A percentile compares a stretch with the other conserved stretches of the same genome.
phyloP scores from a whole-genome alignment of 2,797 vertebrate genomes.

The Bradypodion pumilum region DNA sequence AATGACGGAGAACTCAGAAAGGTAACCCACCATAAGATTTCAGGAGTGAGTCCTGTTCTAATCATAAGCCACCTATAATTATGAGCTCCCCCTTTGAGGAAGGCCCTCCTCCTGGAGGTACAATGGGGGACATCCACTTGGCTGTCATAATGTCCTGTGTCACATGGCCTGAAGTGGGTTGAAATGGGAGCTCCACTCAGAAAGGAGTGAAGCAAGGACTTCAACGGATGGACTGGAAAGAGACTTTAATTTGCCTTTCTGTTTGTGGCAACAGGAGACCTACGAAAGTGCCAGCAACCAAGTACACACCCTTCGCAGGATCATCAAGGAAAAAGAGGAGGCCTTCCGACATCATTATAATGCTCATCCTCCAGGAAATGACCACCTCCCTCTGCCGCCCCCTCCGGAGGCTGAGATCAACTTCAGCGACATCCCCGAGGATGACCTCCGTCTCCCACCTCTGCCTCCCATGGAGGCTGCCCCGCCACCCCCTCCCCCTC shows the following conservation, averaged over 20 bases:
- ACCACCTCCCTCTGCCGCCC: constrained; percentile 41
- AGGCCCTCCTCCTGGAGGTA: background rate
- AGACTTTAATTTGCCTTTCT: background rate
- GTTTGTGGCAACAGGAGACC: constrained; percentile 82
- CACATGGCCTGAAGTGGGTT: background rate
- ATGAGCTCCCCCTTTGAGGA: background rate
- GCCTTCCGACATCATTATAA: constrained; percentile 88
- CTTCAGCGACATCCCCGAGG: constrained; percentile 39
- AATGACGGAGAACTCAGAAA: too few species aligned
- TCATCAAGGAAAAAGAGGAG: constrained; percentile 96
- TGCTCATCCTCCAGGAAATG: constrained; percentile 76
- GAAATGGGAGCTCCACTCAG: background rate
- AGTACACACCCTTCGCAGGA: constrained; percentile 89
- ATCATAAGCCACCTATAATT: too few species aligned
- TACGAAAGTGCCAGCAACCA: constrained; percentile 92
- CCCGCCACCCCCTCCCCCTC: constrained; percentile 82
- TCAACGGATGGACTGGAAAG: background rate
- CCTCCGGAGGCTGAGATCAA: constrained; percentile 62
- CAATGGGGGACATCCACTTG: too few species aligned
- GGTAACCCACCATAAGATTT: too few species aligned
- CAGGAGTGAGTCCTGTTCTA: too few species aligned
- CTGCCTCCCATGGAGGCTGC: constrained; percentile 74
- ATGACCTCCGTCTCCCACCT: constrained; percentile 51
- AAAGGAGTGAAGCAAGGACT: background rate
- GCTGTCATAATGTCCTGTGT: background rate